A percentile compares a stretch with the other conserved stretches of the same genome.
Conservation (phyloP, 2,888 invertebrate species). For the Clitarchus hookeri region DNA sequence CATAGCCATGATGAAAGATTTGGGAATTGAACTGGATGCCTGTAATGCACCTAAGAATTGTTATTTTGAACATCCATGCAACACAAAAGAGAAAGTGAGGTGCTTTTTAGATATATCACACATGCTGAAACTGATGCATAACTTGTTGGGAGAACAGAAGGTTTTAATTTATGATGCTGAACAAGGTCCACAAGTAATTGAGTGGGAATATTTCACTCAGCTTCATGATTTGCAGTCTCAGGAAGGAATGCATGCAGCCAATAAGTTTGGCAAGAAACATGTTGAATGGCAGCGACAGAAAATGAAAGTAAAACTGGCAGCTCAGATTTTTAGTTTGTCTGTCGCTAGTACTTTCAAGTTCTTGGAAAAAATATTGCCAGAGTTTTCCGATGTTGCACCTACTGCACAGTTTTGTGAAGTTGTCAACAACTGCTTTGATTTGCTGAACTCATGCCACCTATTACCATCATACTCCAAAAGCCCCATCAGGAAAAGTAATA, state of each 20-base stretch:
- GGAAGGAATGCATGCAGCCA: constrained; percentile 28
- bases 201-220: background rate
- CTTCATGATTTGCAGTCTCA: constrained; percentile 21
- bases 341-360: constrained; percentile 27
- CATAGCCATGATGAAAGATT: background rate
- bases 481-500: background rate
- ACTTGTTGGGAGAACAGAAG: background rate
- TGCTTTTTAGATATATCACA: background rate
- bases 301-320: constrained; percentile 33
- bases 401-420: constrained; percentile 20
- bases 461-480: background rate
- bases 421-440: background rate
- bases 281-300: constrained; percentile 24
- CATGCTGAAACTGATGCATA: background rate
- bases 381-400: background rate
- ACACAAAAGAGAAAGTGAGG: background rate
- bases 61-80: background rate
- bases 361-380: background rate
- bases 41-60: background rate
- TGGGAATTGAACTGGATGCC: constrained; percentile 27
- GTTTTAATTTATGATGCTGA: background rate
- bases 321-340: background rate
- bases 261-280: constrained; percentile 25
- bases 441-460: background rate
- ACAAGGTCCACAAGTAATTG: constrained; percentile 9